Conservation (phyloP, 1,140 invertebrate species). For the Chlorops oryzae region DNA sequence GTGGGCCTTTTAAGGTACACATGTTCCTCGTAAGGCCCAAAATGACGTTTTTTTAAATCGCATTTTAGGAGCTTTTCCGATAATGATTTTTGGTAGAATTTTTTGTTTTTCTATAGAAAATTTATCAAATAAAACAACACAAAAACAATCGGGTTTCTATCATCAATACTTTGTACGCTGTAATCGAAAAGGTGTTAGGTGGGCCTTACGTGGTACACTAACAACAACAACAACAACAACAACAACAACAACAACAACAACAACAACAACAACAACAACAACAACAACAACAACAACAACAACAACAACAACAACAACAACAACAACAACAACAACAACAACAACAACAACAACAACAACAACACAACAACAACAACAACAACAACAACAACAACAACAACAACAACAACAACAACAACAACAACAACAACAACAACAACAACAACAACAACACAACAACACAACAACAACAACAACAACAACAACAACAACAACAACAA, state of each 20-base stretch:
- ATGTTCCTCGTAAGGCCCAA: too few relatives aligned
- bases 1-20: too few relatives aligned
- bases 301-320: not conserved
- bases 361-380: not conserved
- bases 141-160: too few relatives aligned
- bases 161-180: too few relatives aligned
- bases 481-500: not conserved
- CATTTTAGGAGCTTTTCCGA: too few relatives aligned
- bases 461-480: not conserved
- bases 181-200: too few relatives aligned
- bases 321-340: not conserved
- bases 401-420: not conserved
- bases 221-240: not conserved
- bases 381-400: not conserved
- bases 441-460: too few relatives aligned
- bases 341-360: not conserved
- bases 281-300: not conserved
- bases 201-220: too few relatives aligned
- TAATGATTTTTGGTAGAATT: too few relatives aligned
- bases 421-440: not conserved
- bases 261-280: slow-evolving; percentile 2
- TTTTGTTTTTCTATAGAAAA: too few relatives aligned
- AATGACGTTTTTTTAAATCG: too few relatives aligned
- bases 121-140: too few relatives aligned
- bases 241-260: slow-evolving; percentile 6